Evolutionary conservation across 1,140 invertebrate genomes (phyloP).

Genomic region (Diuraphis noxia): DNA sequence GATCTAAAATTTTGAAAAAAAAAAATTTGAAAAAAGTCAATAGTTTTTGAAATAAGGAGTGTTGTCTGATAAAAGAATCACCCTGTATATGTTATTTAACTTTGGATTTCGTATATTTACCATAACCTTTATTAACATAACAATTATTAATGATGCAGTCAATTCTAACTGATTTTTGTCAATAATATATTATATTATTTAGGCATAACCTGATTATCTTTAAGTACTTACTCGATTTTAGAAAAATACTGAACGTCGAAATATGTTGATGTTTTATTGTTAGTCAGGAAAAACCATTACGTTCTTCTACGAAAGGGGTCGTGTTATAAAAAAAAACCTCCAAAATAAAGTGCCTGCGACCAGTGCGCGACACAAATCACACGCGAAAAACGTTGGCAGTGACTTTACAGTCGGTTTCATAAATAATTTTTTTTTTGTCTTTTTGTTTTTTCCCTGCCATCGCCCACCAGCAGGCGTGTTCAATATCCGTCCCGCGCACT

Average conservation of each 20-base stretch:
- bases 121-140: too few species aligned
- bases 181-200: background rate
- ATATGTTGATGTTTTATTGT: conserved; percentile 46
- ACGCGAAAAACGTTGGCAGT: conserved; percentile 51
- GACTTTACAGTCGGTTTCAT: conserved; percentile 53
- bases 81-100: background rate
- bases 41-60: too few species aligned
- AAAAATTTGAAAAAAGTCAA: too few species aligned
- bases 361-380: conserved; percentile 50
- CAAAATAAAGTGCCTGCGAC: conserved; percentile 50
- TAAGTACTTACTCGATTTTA: background rate
- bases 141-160: background rate
- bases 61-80: too few species aligned
- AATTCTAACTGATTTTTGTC: background rate
- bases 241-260: background rate
- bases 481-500: conserved; percentile 37
- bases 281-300: conserved; percentile 37
- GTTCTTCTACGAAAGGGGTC: background rate
- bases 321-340: conserved; percentile 32
- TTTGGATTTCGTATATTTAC: background rate
- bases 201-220: background rate
- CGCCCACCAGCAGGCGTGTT: conserved; percentile 36
- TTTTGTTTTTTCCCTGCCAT: background rate
- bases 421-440: conserved; percentile 51
- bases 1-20: too few species aligned